phyloP scores from a whole-genome alignment of 2,113 vertebrate species.

The Atractosteus spatula region DNA sequence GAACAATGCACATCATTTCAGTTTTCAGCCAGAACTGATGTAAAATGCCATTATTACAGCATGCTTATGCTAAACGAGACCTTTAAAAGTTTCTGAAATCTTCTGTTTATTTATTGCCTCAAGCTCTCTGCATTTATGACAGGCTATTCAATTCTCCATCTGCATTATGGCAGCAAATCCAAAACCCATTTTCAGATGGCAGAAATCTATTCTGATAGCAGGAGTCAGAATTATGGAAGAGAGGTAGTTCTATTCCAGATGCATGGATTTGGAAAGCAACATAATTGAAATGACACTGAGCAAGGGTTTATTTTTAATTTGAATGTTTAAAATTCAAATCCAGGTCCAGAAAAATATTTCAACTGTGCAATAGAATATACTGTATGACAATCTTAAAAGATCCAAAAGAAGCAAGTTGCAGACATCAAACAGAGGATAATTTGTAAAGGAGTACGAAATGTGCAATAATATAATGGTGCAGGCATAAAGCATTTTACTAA shows the following conservation, averaged over 20 bases:
- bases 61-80: slow-evolving; percentile 8
- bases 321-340: too few relatives aligned
- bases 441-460: too few relatives aligned
- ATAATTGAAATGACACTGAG: too few relatives aligned
- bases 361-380: too few relatives aligned
- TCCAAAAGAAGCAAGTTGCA: too few relatives aligned
- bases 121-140: slow-evolving; percentile 6
- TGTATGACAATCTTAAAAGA: too few relatives aligned
- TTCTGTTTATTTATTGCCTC: background rate
- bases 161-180: background rate
- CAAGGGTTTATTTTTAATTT: too few relatives aligned
- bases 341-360: too few relatives aligned
- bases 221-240: background rate
- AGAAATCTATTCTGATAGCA: background rate
- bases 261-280: background rate
- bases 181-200: background rate
- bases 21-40: slow-evolving; percentile 26
- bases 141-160: slow-evolving; percentile 13
- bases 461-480: too few relatives aligned
- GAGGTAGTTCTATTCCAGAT: background rate
- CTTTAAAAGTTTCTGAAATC: background rate
- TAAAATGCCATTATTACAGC: slow-evolving; percentile 5
- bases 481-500: too few relatives aligned
- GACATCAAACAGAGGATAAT: too few relatives aligned
- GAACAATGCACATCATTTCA: slow-evolving; percentile 36